Evolutionary conservation across 2,797 vertebrate species (phyloP).

Genomic region (Heterohyrax brucei): DNA sequence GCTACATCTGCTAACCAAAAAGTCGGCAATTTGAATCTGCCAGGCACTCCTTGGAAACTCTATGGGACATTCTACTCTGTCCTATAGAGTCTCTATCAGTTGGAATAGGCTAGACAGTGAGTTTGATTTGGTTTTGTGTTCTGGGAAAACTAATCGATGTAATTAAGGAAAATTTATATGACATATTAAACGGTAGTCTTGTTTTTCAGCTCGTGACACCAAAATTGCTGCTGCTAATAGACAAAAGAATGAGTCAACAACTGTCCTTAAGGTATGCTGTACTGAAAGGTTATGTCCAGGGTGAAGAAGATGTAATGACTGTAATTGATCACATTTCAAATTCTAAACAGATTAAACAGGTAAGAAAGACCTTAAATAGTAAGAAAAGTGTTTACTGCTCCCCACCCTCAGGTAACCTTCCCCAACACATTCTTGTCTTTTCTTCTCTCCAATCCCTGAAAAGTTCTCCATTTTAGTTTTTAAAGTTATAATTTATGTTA

Average conservation of each 20-base stretch:
- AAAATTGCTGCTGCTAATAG: conserved; percentile 81
- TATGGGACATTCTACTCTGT: too few relatives aligned
- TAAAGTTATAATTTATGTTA: conserved; percentile 20
- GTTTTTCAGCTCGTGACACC: conserved; percentile 84
- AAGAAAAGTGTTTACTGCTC: neutral
- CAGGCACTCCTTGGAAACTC: too few relatives aligned
- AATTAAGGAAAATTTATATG: neutral
- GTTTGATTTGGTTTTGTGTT: too few relatives aligned
- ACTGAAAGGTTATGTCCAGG: conserved; percentile 88
- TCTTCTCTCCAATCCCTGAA: neutral
- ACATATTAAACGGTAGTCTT: conserved; percentile 9
- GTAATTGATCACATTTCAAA: conserved; percentile 86
- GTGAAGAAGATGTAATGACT: conserved; percentile 83
- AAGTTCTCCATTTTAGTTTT: neutral
- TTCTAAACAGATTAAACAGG: conserved; percentile 81
- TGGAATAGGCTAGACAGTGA: too few relatives aligned
- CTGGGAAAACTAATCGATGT: conserved; percentile 10
- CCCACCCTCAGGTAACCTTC: accelerated
- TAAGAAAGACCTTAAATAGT: conserved; percentile 75
- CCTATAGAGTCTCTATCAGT: too few relatives aligned
- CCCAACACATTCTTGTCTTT: neutral
- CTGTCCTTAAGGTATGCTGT: conserved; percentile 83
- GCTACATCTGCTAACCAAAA: too few relatives aligned
- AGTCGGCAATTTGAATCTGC: too few relatives aligned
- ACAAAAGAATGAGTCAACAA: conserved; percentile 83